These are phyloP conservation scores for Gorsachius magnificus DNA, from an alignment of 2,797 vertebrate genomes.

Conservation along the genomic window DNA sequence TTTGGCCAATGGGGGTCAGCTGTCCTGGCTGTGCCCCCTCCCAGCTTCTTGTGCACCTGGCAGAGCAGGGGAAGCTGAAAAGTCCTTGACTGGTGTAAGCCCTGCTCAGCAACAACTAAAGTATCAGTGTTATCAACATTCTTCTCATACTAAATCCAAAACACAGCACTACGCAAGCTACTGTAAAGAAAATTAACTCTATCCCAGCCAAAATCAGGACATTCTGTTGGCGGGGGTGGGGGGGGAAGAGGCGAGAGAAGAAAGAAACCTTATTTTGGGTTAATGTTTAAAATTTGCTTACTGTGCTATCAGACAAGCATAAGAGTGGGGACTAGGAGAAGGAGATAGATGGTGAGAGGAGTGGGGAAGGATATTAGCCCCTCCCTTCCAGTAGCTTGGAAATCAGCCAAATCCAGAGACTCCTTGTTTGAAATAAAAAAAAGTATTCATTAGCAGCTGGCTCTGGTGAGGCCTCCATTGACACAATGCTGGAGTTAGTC, in stretches of 20 bases:
- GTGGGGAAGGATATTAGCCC: background rate
- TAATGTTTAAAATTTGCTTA: background rate
- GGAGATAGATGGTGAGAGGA: background rate
- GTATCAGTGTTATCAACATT: too few relatives aligned
- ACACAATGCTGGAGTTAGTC: background rate
- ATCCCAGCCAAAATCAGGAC: too few relatives aligned
- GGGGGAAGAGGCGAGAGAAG: fast-evolving
- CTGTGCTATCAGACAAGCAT: fast-evolving
- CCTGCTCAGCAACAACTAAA: too few relatives aligned
- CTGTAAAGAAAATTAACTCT: too few relatives aligned
- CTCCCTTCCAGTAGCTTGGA: background rate
- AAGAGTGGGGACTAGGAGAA: background rate
- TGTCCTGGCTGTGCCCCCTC: too few relatives aligned
- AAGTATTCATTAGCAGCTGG: background rate
- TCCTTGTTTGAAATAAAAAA: background rate
- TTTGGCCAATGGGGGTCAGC: too few relatives aligned
- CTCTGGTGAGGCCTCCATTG: background rate
- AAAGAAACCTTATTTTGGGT: background rate
- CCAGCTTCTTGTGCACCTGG: too few relatives aligned
- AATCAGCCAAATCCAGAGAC: background rate
- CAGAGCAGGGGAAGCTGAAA: too few relatives aligned
- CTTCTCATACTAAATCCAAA: too few relatives aligned
- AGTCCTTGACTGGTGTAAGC: too few relatives aligned
- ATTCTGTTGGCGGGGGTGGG: too few relatives aligned
- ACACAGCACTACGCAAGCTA: too few relatives aligned